Base-by-base conservation (phyloP, 2,888 invertebrate species). In the Chorisops tibialis region DNA sequence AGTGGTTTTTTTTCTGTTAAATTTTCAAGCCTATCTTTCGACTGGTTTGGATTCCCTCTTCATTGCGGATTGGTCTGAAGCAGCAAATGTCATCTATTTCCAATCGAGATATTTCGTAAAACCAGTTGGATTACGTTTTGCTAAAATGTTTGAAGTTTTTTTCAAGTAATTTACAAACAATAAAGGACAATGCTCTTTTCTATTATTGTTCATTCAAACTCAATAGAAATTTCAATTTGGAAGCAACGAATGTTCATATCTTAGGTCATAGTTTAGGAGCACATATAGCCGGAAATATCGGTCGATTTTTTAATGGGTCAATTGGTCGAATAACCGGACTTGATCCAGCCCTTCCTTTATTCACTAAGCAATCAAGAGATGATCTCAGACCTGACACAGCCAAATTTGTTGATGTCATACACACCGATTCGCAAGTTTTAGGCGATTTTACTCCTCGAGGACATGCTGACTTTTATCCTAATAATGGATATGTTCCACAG, bases 301-400 rank as follows among this genome's bases (percentile, higher is more conserved):
- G 76, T 0, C 67, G 66, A 1, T 68, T 71, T 60, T 77, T 77
- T 19, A 74, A 75, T 66, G 75, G 78, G 2, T 67, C 65, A 1
- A 41, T 78, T 35, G 73, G 72, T 1, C 72, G 77, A 9, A 69
- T 77, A 3, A 77, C 76, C 0, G 78, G 75, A 0, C 50, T 79
- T 2, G 79, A 79, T 71, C 77, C 79, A 0, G 79, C 79, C 0
- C 51, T 73, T n/a, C 79, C 79, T 0, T 67, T 79, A 0, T 79
- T 79, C 59, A 65, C 69, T 0, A 64, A 71, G 4, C 66, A 68
- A 19, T 70, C 74, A 0, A 60, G 38, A 2, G 79, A 79, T 64
- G 68, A 73, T 3, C 62, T 79, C 21, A 69, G 64, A 1, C 12
- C 70, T 4, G 69, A 60, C 18, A 73, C 72, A 1, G 79, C 73